Conservation (phyloP, 2,888 invertebrate genomes). For the Augiades crinisus region DNA sequence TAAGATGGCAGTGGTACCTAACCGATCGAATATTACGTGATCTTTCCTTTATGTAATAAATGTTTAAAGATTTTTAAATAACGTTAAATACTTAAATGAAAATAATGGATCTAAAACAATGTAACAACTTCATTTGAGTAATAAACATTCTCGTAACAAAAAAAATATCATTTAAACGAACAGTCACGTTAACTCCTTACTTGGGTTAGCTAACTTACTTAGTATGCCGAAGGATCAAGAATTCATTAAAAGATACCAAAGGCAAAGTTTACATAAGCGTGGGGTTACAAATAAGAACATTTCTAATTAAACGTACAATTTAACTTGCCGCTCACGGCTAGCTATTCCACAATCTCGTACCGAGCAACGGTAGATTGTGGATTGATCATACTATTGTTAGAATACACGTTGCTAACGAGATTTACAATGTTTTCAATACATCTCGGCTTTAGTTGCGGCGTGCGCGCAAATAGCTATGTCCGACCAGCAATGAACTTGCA, state of each 20-base stretch:
- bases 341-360: constrained; percentile 40
- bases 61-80: too few species aligned
- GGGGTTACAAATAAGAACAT: constrained; percentile 25
- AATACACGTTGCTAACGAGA: constrained; percentile 8
- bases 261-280: constrained; percentile 7
- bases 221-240: neutral
- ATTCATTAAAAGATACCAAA: neutral
- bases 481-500: constrained; percentile 56
- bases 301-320: constrained; percentile 27
- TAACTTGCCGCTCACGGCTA: constrained; percentile 31
- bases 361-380: constrained; percentile 48
- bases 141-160: too few species aligned
- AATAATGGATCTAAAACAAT: too few species aligned
- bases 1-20: too few species aligned
- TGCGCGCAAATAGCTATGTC: constrained; percentile 32
- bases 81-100: too few species aligned
- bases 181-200: neutral
- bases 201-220: neutral
- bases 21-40: too few species aligned
- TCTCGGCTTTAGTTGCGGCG: constrained; percentile 23
- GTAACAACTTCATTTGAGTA: too few species aligned
- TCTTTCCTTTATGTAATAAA: too few species aligned
- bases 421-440: constrained; percentile 19
- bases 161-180: too few species aligned
- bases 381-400: constrained; percentile 44